phyloP scores from a whole-genome alignment of 2,113 vertebrate species.

The Propithecus coquereli region DNA sequence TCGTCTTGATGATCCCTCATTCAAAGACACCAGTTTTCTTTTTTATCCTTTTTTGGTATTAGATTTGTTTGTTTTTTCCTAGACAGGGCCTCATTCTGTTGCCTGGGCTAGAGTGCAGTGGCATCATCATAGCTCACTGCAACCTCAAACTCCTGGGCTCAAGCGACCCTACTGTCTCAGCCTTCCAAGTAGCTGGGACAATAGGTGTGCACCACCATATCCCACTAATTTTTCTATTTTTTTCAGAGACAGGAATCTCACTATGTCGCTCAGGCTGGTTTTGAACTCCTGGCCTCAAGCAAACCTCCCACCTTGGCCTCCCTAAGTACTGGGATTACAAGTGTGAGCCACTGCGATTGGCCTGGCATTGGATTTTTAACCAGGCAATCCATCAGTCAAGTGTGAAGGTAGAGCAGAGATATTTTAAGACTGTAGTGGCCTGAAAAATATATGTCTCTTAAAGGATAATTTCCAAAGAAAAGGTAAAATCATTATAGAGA shows the following conservation, averaged over 20 bases:
- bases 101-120: too few relatives aligned
- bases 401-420: not conserved
- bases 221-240: not conserved
- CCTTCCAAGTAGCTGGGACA: not conserved
- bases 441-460: conserved; percentile 30
- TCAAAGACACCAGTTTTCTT: not conserved
- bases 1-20: not conserved
- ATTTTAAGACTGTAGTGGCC: not conserved
- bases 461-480: not conserved
- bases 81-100: too few relatives aligned
- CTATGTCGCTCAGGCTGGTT: not conserved
- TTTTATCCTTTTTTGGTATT: not conserved
- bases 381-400: not conserved
- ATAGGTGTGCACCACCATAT: not conserved
- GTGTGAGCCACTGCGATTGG: not conserved
- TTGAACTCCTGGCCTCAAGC: not conserved
- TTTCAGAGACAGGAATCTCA: not conserved
- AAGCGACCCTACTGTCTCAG: not conserved
- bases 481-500: not conserved
- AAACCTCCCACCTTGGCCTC: not conserved
- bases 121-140: too few relatives aligned
- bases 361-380: not conserved
- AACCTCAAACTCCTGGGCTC: too few relatives aligned
- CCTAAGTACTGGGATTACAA: not conserved
- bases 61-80: not conserved